A percentile compares a stretch with the other conserved stretches of the same genome.
phyloP scores from a whole-genome alignment of 2,113 vertebrate species.

The Cairina moschata region DNA sequence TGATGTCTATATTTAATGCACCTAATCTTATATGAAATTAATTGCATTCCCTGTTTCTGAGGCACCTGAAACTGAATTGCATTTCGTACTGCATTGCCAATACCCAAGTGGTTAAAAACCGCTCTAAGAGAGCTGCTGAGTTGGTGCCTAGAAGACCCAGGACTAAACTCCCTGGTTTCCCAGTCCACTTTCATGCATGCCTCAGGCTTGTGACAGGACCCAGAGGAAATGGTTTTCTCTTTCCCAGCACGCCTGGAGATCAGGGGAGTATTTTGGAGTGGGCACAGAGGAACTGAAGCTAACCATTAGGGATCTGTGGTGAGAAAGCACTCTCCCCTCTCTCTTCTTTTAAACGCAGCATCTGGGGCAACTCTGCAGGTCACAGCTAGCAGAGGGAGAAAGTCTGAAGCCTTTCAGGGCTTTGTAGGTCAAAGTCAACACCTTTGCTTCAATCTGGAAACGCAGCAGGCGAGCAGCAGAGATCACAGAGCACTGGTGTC shows the following conservation, averaged over 20 bases:
- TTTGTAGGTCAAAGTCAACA: constrained; percentile 51
- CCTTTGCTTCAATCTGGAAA: neutral
- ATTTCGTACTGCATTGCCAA: neutral
- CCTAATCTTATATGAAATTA: neutral
- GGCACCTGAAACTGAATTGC: neutral
- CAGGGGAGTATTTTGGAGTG: neutral
- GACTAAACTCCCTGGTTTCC: neutral
- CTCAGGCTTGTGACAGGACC: neutral
- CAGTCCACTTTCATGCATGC: neutral
- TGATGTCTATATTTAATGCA: neutral
- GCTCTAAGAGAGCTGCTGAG: neutral
- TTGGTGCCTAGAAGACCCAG: neutral
- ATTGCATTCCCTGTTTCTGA: neutral
- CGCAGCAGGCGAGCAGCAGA: neutral
- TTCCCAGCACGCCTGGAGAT: neutral
- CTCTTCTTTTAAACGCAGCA: neutral
- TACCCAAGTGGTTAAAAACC: neutral
- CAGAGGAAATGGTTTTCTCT: neutral
- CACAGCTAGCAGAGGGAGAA: neutral
- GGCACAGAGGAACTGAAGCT: neutral
- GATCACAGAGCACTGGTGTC: constrained; percentile 28
- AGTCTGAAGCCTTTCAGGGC: neutral
- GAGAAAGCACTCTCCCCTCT: neutral
- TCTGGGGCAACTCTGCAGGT: neutral
- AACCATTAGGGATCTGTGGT: neutral